These are phyloP conservation scores for Amphipoea lucens DNA, from an alignment of 2,888 invertebrate species.

Conservation along the genomic window DNA sequence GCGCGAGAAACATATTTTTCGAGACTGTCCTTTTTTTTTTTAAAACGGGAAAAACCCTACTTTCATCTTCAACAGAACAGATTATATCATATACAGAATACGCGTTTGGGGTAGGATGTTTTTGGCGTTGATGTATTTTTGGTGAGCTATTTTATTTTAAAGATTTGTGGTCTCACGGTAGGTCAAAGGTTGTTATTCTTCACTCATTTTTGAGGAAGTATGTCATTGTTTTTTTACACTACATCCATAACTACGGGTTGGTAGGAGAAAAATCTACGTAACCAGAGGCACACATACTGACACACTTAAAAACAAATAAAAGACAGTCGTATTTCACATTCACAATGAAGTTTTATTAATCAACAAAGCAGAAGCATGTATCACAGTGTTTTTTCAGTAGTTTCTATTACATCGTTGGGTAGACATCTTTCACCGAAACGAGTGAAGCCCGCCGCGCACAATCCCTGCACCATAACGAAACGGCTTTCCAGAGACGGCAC, in stretches of 20 bases:
- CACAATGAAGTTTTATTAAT: conserved; percentile 33
- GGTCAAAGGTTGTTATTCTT: not conserved
- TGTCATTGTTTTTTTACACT: too few relatives aligned
- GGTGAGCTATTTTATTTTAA: not conserved
- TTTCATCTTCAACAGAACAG: not conserved
- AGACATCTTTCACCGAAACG: conserved; percentile 67
- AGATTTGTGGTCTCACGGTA: not conserved
- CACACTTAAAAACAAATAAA: conserved; percentile 4
- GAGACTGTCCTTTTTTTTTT: not conserved
- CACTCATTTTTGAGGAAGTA: not conserved
- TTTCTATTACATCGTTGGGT: conserved; percentile 47
- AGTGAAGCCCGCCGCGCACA: conserved; percentile 67
- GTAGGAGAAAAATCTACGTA: not conserved
- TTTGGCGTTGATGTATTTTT: not conserved
- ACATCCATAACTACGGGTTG: not conserved
- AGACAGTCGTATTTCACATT: not conserved
- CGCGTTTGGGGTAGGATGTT: not conserved
- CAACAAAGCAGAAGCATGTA: conserved; percentile 10
- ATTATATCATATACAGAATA: too few relatives aligned
- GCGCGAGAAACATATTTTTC: not conserved
- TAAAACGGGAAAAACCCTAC: not conserved
- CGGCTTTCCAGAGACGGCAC: conserved; percentile 57
- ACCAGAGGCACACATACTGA: not conserved
- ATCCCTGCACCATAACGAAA: conserved; percentile 47
- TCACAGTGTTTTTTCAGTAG: not conserved